Conservation (phyloP, 2,797 vertebrate species). For the Brachymystax lenok region DNA sequence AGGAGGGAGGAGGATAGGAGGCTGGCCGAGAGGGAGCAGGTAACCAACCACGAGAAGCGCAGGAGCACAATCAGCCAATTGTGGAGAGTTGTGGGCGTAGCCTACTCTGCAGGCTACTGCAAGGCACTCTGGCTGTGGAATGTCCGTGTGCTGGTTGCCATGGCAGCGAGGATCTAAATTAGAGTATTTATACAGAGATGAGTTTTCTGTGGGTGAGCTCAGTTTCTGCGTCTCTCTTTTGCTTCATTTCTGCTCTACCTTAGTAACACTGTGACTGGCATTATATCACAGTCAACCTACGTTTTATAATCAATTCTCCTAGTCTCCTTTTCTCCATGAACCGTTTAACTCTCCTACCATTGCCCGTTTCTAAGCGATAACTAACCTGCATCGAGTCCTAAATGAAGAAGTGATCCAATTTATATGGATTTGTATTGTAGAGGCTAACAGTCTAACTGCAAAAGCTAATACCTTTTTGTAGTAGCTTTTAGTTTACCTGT, state of each 20-base stretch:
- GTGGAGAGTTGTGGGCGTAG: slow-evolving; percentile 29
- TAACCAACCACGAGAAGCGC: slow-evolving; percentile 70
- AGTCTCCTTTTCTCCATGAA: background rate
- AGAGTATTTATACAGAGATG: slow-evolving; percentile 67
- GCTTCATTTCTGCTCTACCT: slow-evolving; percentile 62
- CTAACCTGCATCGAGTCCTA: background rate
- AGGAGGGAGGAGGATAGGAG: slow-evolving; percentile 89
- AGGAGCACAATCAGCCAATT: slow-evolving; percentile 57
- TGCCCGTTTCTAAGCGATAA: background rate
- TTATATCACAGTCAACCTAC: slow-evolving; percentile 5
- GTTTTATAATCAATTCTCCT: background rate
- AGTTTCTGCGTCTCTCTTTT: slow-evolving; percentile 33
- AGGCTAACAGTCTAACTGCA: slow-evolving; percentile 6
- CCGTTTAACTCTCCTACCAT: background rate
- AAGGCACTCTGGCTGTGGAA: slow-evolving; percentile 73
- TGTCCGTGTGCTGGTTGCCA: slow-evolving; percentile 80
- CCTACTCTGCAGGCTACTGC: slow-evolving; percentile 41
- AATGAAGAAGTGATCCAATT: background rate
- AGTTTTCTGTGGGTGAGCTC: slow-evolving; percentile 75
- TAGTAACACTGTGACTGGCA: slow-evolving; percentile 39
- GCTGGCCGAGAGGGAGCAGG: slow-evolving; percentile 88
- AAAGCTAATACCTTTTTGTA: background rate
- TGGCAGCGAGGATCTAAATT: slow-evolving; percentile 82
- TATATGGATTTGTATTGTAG: background rate
- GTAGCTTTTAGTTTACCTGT: background rate